Evolutionary conservation across 2,797 vertebrate species (phyloP).

Genomic region (Champsocephalus gunnari): DNA sequence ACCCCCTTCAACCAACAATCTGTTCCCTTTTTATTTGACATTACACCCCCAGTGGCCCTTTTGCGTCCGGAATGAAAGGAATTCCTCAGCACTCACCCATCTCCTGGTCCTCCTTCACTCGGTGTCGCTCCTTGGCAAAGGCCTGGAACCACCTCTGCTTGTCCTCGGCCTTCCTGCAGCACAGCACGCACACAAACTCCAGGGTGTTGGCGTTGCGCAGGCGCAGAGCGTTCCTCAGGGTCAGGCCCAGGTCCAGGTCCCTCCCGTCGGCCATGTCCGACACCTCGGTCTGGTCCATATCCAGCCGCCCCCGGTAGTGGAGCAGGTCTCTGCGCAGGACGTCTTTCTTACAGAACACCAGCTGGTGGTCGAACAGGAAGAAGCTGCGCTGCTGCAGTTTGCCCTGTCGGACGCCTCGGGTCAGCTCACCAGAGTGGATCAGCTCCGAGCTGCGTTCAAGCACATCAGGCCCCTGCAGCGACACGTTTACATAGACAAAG

Average conservation of each 20-base stretch:
- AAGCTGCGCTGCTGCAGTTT: conserved; percentile 96
- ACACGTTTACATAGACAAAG: conserved; percentile 11
- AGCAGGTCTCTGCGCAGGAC: conserved; percentile 94
- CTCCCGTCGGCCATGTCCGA: conserved; percentile 90
- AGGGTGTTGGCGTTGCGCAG: conserved; percentile 86
- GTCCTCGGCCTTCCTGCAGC: conserved; percentile 92
- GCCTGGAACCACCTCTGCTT: conserved; percentile 95
- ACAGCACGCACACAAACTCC: conserved; percentile 88
- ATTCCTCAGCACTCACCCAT: conserved; percentile 87
- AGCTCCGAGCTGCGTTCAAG: conserved; percentile 94
- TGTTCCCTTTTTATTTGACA: conserved; percentile 33
- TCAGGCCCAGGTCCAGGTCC: conserved; percentile 88
- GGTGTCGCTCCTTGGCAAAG: conserved; percentile 87
- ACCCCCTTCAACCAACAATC: conserved; percentile 22
- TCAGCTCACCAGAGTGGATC: conserved; percentile 96
- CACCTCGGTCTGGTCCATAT: conserved; percentile 90
- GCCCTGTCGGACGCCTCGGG: conserved; percentile 89
- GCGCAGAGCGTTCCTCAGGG: conserved; percentile 90
- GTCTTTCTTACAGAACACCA: conserved; percentile 97
- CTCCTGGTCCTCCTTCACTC: conserved; percentile 94
- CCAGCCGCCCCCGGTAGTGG: conserved; percentile 92
- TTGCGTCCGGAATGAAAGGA: conserved; percentile 23
- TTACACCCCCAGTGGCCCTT: conserved; percentile 24
- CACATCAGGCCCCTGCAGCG: conserved; percentile 77
- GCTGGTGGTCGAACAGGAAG: conserved; percentile 98